Conservation (phyloP, 2,113 vertebrate genomes). For the Dicentrarchus labrax region DNA sequence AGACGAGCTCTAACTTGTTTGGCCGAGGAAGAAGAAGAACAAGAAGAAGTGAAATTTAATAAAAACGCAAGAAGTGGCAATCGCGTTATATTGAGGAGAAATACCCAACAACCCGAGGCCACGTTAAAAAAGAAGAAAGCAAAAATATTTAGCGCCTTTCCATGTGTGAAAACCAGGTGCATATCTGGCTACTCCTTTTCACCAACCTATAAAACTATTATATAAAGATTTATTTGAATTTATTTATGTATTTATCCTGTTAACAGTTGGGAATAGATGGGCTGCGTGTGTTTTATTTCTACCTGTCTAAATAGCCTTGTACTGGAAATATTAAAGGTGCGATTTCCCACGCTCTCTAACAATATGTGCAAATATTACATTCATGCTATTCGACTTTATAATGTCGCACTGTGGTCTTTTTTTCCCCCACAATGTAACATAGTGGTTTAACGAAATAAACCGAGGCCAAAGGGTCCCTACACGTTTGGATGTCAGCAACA, state of each 20-base stretch:
- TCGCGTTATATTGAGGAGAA: neutral
- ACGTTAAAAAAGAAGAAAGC: neutral
- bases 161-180: neutral
- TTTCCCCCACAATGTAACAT: too few relatives aligned
- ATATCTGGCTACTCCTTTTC: neutral
- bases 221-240: neutral
- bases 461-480: neutral
- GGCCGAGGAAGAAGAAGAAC: neutral
- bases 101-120: neutral
- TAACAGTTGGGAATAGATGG: neutral
- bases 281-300: neutral
- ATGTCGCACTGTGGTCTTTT: neutral
- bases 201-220: neutral
- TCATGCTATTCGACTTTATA: too few relatives aligned
- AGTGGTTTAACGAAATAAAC: neutral
- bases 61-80: slow-evolving; percentile 29
- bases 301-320: neutral
- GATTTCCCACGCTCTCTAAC: neutral
- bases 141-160: neutral
- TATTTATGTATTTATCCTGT: neutral
- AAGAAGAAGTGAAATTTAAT: slow-evolving; percentile 14
- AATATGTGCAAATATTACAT: neutral
- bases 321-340: neutral
- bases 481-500: neutral
- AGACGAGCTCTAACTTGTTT: neutral